Percentiles rank a stretch among this genome's conserved stretches.
Evolutionary conservation across 2,797 vertebrate species (phyloP).

Genomic region (Morus bassanus): DNA sequence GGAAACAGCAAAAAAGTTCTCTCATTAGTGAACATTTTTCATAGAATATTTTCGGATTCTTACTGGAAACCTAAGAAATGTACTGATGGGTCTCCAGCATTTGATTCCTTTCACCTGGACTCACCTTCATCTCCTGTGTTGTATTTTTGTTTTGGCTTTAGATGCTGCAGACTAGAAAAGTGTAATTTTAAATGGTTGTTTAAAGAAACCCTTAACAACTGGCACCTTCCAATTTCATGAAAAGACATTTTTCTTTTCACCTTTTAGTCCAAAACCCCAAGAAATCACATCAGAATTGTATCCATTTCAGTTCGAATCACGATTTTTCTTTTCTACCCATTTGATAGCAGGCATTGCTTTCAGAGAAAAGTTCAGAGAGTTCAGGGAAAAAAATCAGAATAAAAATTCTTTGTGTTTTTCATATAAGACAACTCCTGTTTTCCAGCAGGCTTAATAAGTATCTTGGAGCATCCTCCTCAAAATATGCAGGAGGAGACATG

Average conservation of each 20-base stretch:
- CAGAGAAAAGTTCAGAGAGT: background rate
- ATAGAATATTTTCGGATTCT: background rate
- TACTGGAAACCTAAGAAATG: background rate
- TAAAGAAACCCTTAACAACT: background rate
- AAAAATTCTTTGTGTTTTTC: background rate
- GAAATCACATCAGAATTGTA: background rate
- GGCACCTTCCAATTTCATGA: background rate
- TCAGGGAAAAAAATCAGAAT: background rate
- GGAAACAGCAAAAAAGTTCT: background rate
- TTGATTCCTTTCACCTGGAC: background rate
- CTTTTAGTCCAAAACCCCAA: background rate
- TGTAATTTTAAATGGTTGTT: background rate
- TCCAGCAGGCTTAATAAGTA: background rate
- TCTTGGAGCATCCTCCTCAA: background rate
- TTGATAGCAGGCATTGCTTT: background rate
- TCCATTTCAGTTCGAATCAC: background rate
- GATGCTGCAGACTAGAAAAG: background rate
- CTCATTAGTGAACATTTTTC: background rate
- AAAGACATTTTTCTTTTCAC: background rate
- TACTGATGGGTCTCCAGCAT: background rate
- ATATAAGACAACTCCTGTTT: background rate
- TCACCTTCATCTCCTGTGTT: background rate
- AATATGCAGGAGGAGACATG: background rate
- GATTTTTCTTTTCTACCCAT: background rate
- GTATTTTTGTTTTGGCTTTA: background rate